phyloP scores from a whole-genome alignment of 2,888 invertebrate genomes.

The Smittia aterrima region DNA sequence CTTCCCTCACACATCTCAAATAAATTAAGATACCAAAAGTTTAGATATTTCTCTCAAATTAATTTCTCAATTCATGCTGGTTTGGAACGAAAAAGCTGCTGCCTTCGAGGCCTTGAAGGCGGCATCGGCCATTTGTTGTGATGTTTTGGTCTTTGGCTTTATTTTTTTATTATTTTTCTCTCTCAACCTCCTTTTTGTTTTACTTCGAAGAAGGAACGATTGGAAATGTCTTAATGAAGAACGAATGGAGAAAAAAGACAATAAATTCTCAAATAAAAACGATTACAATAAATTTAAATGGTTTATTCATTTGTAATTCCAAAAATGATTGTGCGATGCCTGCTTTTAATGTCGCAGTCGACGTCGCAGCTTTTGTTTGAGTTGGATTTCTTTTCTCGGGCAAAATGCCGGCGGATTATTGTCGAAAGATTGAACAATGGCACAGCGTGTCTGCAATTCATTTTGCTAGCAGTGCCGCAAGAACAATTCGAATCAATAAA shows the following conservation, averaged over 20 bases:
- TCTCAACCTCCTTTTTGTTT: background rate
- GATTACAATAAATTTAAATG: slow-evolving; percentile 37
- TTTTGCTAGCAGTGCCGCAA: background rate
- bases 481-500: background rate
- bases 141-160: background rate
- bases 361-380: background rate
- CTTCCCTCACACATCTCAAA: background rate
- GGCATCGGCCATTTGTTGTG: background rate
- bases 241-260: slow-evolving; percentile 23
- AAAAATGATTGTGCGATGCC: background rate
- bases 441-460: background rate
- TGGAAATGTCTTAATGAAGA: background rate
- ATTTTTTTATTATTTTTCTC: background rate
- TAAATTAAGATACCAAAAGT: slow-evolving; percentile 37
- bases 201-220: background rate
- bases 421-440: no score
- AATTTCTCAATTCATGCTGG: slow-evolving; percentile 30
- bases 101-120: background rate
- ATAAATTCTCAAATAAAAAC: slow-evolving; percentile 35
- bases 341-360: background rate
- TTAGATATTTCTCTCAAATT: background rate
- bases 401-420: slow-evolving; percentile 12
- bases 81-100: background rate
- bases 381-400: background rate
- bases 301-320: slow-evolving; percentile 21